phyloP scores from a whole-genome alignment of 2,797 vertebrate species.

The Ispidina lecontei region DNA sequence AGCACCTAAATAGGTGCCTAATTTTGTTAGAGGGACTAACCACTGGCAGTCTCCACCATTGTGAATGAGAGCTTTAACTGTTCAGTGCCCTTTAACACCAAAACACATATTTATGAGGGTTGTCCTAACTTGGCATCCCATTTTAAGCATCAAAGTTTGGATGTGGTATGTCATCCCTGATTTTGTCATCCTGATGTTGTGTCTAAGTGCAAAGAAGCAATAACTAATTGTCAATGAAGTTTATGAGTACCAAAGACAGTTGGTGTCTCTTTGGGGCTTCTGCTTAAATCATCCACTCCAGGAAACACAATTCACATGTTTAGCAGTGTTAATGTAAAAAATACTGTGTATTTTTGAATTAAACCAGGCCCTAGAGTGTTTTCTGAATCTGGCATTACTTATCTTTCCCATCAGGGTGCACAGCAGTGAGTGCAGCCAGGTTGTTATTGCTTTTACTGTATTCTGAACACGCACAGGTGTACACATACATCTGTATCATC shows the following conservation, averaged over 20 bases:
- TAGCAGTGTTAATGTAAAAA: conserved; percentile 16
- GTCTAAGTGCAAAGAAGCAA: not conserved
- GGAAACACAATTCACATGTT: conserved; percentile 11
- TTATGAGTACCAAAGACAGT: conserved; percentile 17
- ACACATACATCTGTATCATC: conserved; percentile 26
- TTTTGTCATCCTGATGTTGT: not conserved
- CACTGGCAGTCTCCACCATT: not conserved
- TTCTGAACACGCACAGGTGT: not conserved
- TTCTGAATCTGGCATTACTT: conserved; percentile 39
- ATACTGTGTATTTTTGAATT: conserved; percentile 19
- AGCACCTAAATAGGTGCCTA: not conserved
- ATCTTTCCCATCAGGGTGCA: conserved; percentile 39
- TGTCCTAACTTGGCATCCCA: not conserved
- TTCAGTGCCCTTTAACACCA: not conserved
- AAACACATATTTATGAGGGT: not conserved
- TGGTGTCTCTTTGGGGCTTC: conserved; percentile 2
- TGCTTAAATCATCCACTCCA: conserved; percentile 5
- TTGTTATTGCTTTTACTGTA: conserved; percentile 38
- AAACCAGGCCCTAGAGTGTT: conserved; percentile 17
- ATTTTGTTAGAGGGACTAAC: not conserved
- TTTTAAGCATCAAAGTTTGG: not conserved
- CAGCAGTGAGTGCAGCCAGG: not conserved
- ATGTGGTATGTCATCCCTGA: not conserved
- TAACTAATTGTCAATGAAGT: conserved; percentile 3
- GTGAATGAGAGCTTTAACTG: not conserved